phyloP scores from a whole-genome alignment of 2,113 vertebrate species.

The Thryonomys swinderianus region DNA sequence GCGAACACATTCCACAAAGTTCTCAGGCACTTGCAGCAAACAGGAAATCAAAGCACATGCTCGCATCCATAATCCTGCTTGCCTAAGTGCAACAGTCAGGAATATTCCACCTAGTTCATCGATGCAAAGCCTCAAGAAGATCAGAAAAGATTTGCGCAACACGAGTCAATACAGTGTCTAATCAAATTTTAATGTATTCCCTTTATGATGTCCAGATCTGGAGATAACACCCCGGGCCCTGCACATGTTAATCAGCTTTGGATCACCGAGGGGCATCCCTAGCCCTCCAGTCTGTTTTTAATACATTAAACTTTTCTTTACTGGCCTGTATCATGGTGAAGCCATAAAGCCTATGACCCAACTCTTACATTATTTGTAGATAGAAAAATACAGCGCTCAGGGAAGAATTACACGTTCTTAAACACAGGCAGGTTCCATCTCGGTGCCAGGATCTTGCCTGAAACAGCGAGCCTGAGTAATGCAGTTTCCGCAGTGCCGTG shows the following conservation, averaged over 20 bases:
- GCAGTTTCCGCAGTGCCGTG: neutral
- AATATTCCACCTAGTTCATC: neutral
- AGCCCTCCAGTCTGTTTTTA: neutral
- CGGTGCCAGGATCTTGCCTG: neutral
- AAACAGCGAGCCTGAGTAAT: neutral
- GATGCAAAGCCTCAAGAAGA: neutral
- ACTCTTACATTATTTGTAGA: slow-evolving; percentile 39
- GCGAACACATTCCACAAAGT: neutral
- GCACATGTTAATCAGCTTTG: neutral
- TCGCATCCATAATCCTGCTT: neutral
- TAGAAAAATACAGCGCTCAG: slow-evolving; percentile 1
- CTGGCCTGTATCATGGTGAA: neutral
- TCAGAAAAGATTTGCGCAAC: neutral
- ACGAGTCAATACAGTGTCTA: neutral
- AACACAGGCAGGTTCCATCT: neutral
- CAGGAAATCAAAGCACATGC: neutral
- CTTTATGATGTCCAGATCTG: neutral
- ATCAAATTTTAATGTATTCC: neutral
- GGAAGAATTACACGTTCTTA: slow-evolving; percentile 32
- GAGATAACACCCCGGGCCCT: neutral
- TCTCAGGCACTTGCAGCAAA: neutral
- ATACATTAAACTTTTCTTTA: neutral
- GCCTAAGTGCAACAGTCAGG: neutral
- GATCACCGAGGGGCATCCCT: neutral
- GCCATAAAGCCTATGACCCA: neutral